Percentiles rank a stretch among this genome's conserved stretches.
These are phyloP conservation scores for Eupristina koningsbergeri DNA, from an alignment of 1,140 invertebrate species.

Conservation along the genomic window DNA sequence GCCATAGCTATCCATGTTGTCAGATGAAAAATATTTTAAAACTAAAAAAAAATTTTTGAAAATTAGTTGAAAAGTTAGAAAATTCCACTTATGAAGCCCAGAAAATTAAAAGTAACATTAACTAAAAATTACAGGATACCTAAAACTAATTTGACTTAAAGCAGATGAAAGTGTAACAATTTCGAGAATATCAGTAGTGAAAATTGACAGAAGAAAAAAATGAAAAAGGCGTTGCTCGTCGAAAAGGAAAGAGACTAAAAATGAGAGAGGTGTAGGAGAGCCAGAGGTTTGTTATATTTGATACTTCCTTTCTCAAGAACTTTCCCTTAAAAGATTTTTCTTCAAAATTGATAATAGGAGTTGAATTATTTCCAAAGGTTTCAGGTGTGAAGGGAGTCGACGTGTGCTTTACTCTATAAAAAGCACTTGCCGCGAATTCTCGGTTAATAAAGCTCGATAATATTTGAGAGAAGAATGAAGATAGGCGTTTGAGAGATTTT, in stretches of 20 bases:
- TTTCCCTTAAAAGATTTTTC: neutral
- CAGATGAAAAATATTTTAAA: neutral
- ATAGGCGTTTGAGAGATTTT: neutral
- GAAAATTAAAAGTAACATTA: neutral
- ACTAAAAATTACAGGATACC: neutral
- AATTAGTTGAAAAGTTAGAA: neutral
- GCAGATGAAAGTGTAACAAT: neutral
- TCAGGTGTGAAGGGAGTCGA: neutral
- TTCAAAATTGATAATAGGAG: neutral
- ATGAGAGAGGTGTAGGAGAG: neutral
- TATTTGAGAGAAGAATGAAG: neutral
- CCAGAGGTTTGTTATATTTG: neutral
- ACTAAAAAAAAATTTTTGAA: neutral
- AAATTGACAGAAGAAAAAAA: neutral
- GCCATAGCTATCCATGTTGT: neutral
- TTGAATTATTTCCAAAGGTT: neutral
- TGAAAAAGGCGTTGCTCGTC: neutral
- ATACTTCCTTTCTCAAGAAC: neutral
- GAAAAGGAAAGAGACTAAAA: neutral
- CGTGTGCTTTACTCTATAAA: neutral
- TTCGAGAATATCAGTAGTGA: neutral
- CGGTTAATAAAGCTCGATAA: neutral
- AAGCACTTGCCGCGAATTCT: neutral
- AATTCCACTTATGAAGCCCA: neutral
- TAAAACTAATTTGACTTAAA: neutral